Evolutionary conservation across 2,888 invertebrate genomes (phyloP).

Genomic region (Chromoteleia sp.): DNA sequence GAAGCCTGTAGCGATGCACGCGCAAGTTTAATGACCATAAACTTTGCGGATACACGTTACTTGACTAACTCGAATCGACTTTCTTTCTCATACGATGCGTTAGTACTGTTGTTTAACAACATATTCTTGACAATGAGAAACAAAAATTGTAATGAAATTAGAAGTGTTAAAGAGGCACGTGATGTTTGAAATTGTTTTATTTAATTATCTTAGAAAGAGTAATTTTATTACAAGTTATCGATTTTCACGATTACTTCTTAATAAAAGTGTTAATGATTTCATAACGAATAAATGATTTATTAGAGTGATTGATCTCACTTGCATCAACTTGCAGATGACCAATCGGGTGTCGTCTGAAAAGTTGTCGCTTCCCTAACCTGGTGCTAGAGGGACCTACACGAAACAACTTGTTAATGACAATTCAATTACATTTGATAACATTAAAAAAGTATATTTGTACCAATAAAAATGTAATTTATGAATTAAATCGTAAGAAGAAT

Average conservation of each 20-base stretch:
- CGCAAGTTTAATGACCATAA: slow-evolving; percentile 63
- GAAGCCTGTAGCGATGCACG: slow-evolving; percentile 70
- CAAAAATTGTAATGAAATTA: too few relatives aligned
- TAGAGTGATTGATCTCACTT: slow-evolving; percentile 54
- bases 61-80: neutral
- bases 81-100: too few relatives aligned
- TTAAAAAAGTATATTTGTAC: slow-evolving; percentile 15
- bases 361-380: slow-evolving; percentile 58
- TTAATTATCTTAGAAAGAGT: too few relatives aligned
- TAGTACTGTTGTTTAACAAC: too few relatives aligned
- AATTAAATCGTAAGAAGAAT: too few relatives aligned
- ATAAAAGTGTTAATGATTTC: slow-evolving; percentile 8
- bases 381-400: slow-evolving; percentile 66
- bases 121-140: too few relatives aligned
- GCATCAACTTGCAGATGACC: slow-evolving; percentile 60
- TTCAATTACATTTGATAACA: too few relatives aligned
- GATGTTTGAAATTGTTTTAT: too few relatives aligned
- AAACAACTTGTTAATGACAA: slow-evolving; percentile 39
- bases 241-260: neutral
- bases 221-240: too few relatives aligned
- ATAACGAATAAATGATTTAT: slow-evolving; percentile 5
- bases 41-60: slow-evolving; percentile 12
- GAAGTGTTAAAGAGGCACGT: neutral
- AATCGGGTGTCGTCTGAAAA: slow-evolving; percentile 67
- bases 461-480: too few relatives aligned